Percentiles rank a stretch among this genome's conserved stretches.
Evolutionary conservation across 2,113 vertebrate species (phyloP).

Genomic region (Saiga tatarica): DNA sequence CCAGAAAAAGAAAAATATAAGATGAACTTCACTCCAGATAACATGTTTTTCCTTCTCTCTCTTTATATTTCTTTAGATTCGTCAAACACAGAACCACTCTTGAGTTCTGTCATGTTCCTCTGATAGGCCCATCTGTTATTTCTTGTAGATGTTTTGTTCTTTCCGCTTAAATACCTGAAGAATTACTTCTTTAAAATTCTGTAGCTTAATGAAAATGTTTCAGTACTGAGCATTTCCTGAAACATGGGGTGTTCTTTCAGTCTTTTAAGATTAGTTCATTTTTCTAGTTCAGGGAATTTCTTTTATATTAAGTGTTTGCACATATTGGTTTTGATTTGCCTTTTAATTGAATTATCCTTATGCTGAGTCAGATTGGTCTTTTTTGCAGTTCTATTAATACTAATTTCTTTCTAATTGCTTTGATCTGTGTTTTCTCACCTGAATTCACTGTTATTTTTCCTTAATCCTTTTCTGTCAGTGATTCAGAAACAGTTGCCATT

Average conservation of each 20-base stretch:
- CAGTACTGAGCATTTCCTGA: neutral
- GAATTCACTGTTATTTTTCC: neutral
- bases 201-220: neutral
- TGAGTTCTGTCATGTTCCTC: neutral
- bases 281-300: neutral
- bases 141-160: neutral
- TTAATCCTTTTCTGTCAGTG: neutral
- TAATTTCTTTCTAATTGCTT: neutral
- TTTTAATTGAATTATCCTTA: neutral
- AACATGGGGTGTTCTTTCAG: neutral
- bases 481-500: neutral
- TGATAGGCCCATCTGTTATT: neutral
- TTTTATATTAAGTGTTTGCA: neutral
- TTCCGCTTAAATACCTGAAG: neutral
- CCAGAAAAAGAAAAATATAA: neutral
- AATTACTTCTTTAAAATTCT: conserved; percentile 22
- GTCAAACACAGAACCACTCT: neutral
- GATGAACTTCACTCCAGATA: neutral
- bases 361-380: neutral
- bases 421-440: neutral
- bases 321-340: neutral
- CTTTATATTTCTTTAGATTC: neutral
- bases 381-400: neutral
- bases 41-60: neutral
- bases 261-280: neutral